Percentiles rank a stretch among this genome's conserved stretches.
These are phyloP conservation scores for Arothron firmamentum DNA, from an alignment of 2,113 vertebrate species.

Conservation along the genomic window DNA sequence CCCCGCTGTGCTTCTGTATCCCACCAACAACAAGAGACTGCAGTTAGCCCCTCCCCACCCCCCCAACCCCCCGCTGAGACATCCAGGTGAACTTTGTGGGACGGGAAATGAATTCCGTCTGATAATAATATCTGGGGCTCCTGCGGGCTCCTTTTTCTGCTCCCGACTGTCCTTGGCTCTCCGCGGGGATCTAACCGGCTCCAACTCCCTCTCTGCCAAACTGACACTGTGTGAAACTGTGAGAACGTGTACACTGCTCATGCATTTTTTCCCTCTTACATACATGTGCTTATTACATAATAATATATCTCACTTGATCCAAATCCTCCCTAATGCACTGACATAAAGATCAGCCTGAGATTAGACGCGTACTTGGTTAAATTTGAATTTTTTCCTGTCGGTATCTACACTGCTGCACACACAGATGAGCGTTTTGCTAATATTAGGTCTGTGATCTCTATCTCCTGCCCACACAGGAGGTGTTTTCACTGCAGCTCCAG, in stretches of 20 bases:
- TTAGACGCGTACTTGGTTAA: no score
- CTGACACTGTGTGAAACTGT: neutral
- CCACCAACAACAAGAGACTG: slow-evolving; percentile 14
- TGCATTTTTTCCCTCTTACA: no score
- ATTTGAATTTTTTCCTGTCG: no score
- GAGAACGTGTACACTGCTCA: neutral
- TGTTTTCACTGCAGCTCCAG: slow-evolving; percentile 45
- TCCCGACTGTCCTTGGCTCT: slow-evolving; percentile 20
- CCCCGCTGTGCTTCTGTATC: neutral
- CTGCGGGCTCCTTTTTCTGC: slow-evolving; percentile 2
- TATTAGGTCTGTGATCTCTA: no score
- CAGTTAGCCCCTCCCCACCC: slow-evolving; percentile 35
- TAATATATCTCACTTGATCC: no score
- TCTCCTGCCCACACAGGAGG: no score
- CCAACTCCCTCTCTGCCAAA: slow-evolving; percentile 13
- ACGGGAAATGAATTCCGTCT: slow-evolving; percentile 37
- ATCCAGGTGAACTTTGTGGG: slow-evolving; percentile 35
- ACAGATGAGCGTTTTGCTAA: no score
- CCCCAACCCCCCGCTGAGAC: slow-evolving; percentile 29
- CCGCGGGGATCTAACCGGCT: slow-evolving; percentile 21
- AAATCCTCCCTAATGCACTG: no score
- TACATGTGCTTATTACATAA: no score
- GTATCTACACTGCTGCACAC: no score
- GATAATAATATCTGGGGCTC: slow-evolving; percentile 46
- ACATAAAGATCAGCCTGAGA: no score